A percentile compares a stretch with the other conserved stretches of the same genome.
These are phyloP conservation scores for Dolomedes plantarius DNA, from an alignment of 2,888 invertebrate species.

Conservation along the genomic window DNA sequence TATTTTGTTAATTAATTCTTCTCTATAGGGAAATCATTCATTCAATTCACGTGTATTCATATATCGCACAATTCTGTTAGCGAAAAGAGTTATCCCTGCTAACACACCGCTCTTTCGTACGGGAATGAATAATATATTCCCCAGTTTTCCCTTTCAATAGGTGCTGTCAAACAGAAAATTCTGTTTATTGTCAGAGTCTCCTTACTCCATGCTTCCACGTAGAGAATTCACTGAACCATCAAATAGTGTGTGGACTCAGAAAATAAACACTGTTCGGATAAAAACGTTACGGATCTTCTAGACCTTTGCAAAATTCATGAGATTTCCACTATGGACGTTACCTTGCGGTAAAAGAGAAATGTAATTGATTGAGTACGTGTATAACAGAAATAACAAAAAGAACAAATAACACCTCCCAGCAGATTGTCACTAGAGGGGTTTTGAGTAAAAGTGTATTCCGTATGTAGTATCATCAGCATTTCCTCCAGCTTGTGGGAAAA, in stretches of 20 bases:
- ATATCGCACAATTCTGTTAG: no score
- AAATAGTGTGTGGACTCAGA: slow-evolving; percentile 17
- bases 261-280: slow-evolving; percentile 24
- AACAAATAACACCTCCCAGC: background rate
- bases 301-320: slow-evolving; percentile 57
- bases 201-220: background rate
- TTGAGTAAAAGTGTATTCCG: background rate
- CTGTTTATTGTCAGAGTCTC: no score
- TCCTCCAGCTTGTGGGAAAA: no score
- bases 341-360: slow-evolving; percentile 3
- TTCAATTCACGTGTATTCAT: no score
- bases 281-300: slow-evolving; percentile 41
- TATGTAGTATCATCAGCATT: background rate
- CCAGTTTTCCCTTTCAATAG: no score
- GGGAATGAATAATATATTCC: no score
- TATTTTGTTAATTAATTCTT: no score
- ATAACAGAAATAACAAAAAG: background rate
- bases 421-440: background rate
- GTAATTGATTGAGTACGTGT: slow-evolving; percentile 28
- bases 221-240: slow-evolving; percentile 29
- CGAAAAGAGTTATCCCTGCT: no score
- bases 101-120: no score
- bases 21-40: no score
- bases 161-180: no score
- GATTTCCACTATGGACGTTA: slow-evolving; percentile 1